Conservation (phyloP, 1,140 invertebrate species). For the Plutomurus gul region DNA sequence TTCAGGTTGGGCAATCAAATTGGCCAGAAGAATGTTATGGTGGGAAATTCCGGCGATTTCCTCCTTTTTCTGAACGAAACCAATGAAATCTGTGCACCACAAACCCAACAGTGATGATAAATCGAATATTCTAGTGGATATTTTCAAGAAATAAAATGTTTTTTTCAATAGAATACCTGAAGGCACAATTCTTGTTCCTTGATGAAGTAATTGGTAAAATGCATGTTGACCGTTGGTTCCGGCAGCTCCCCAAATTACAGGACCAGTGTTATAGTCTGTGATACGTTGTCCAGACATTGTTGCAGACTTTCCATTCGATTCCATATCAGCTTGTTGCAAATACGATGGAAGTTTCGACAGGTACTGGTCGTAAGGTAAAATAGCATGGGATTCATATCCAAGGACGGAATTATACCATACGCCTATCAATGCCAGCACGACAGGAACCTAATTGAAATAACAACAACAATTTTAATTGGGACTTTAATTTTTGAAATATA, state of each 20-base stretch:
- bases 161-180: slow-evolving; percentile 64
- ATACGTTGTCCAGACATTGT: slow-evolving; percentile 40
- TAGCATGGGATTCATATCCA: slow-evolving; percentile 91
- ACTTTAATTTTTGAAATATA: too few species aligned
- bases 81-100: slow-evolving; percentile 45
- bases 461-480: not conserved
- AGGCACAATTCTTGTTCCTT: slow-evolving; percentile 86
- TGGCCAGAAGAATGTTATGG: slow-evolving; percentile 90
- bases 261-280: slow-evolving; percentile 63
- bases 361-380: slow-evolving; percentile 98
- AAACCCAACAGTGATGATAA: not conserved
- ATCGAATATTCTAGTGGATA: not conserved
- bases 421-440: slow-evolving; percentile 91
- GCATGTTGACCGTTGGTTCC: slow-evolving; percentile 99
- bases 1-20: slow-evolving; percentile 98
- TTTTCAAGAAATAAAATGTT: not conserved
- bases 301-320: slow-evolving; percentile 97
- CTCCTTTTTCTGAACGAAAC: slow-evolving; percentile 49
- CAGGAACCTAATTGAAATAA: slow-evolving; percentile 75
- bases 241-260: slow-evolving; percentile 95
- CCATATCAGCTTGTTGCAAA: slow-evolving; percentile 99
- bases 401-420: slow-evolving; percentile 97
- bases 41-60: slow-evolving; percentile 60
- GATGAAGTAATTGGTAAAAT: slow-evolving; percentile 96
- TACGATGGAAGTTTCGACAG: slow-evolving; percentile 98